These are phyloP conservation scores for Cassiopea andromeda DNA, from an alignment of 30 jellyfish, hydroid and myxozoan species.

Conservation along the genomic window DNA sequence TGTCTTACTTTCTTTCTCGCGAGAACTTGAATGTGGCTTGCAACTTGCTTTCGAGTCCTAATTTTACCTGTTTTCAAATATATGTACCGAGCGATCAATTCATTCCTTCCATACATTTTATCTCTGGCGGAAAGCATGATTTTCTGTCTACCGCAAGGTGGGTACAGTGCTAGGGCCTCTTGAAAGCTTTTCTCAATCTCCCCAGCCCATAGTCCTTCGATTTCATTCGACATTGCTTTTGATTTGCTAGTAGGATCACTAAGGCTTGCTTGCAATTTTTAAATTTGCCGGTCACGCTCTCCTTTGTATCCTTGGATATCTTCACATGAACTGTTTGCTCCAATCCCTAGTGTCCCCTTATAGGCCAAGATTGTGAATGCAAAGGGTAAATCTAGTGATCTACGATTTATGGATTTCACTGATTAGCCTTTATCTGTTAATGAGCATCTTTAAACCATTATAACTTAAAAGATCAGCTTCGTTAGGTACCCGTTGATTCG, in stretches of 20 bases:
- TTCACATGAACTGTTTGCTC: background rate
- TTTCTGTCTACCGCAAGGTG: conserved; percentile 99
- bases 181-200: conserved; percentile 93
- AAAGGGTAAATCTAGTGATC: background rate
- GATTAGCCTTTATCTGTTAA: background rate
- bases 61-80: conserved; percentile 92
- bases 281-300: background rate
- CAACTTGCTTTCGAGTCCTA: conserved; percentile 97
- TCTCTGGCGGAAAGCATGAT: conserved; percentile 97
- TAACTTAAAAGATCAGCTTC: conserved; percentile 67
- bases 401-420: background rate
- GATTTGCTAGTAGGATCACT: background rate
- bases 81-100: conserved; percentile 92
- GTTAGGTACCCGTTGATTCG: conserved; percentile 75
- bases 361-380: background rate
- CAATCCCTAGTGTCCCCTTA: background rate
- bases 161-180: conserved; percentile 95
- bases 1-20: conserved; percentile 93
- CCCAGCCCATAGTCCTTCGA: conserved; percentile 99
- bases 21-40: conserved; percentile 98
- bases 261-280: background rate
- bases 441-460: background rate
- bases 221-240: conserved; percentile 56
- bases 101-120: conserved; percentile 98
- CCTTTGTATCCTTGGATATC: background rate